Evolutionary conservation across 2,888 invertebrate genomes (phyloP).

Genomic region (Drosophila gaucha): DNA sequence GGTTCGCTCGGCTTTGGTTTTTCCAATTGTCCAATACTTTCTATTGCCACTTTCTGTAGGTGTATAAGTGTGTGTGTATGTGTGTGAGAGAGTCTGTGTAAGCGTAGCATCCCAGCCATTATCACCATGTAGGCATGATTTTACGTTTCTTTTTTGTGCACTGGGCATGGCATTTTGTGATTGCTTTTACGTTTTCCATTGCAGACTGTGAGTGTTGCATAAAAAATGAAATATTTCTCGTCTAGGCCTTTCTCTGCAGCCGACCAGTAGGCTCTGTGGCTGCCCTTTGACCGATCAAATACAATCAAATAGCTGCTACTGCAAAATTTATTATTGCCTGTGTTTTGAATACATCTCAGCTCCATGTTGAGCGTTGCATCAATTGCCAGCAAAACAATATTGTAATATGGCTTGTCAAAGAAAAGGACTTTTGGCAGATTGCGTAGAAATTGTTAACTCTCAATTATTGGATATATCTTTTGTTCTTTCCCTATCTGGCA

Average conservation of each 20-base stretch:
- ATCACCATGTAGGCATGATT: slow-evolving; percentile 45
- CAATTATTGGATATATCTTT: background rate
- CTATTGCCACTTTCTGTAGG: slow-evolving; percentile 42
- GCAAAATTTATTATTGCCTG: slow-evolving; percentile 34
- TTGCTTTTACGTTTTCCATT: slow-evolving; percentile 74
- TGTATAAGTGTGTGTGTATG: background rate
- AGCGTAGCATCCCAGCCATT: slow-evolving; percentile 49
- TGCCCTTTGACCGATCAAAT: slow-evolving; percentile 50
- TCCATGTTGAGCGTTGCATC: background rate
- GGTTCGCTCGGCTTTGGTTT: slow-evolving; percentile 43
- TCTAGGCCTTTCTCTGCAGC: slow-evolving; percentile 35
- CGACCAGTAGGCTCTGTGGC: background rate
- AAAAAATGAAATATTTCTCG: slow-evolving; percentile 40
- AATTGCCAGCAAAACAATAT: slow-evolving; percentile 10
- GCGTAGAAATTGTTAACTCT: slow-evolving; percentile 5
- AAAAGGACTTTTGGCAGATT: background rate
- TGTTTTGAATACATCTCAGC: slow-evolving; percentile 22
- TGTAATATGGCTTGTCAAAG: slow-evolving; percentile 10
- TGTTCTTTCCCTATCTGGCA: background rate
- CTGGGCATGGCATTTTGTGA: slow-evolving; percentile 72
- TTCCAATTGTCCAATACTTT: slow-evolving; percentile 57
- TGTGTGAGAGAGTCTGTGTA: slow-evolving; percentile 4
- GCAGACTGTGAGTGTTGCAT: slow-evolving; percentile 36
- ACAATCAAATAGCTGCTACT: slow-evolving; percentile 38
- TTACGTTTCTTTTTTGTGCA: slow-evolving; percentile 22